Evolutionary conservation across 2,797 vertebrate genomes (phyloP), one percentile per base, ranked within the genome.

Genomic region (Pitangus sulphuratus): DNA sequence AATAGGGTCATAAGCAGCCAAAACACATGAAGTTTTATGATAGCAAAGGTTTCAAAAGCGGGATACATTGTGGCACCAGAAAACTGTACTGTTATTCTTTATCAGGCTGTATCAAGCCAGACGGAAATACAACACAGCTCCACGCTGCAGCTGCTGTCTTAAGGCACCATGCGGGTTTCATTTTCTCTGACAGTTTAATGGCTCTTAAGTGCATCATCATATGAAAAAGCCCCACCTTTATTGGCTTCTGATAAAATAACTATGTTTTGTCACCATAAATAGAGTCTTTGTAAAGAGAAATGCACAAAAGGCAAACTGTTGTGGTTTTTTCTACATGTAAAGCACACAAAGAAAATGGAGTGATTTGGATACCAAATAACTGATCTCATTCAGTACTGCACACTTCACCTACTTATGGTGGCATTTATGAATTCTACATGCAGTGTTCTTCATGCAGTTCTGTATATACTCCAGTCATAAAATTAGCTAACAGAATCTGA

Each of bases 351-450:
- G 44, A 86, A 90, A 93, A 72, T 1, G 1, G 8, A 61, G 26
- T 33, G 7, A 60, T 54, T 62, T 74, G 40, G 31, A 40, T 35
- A 48, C 22, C 5, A 54, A 86, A 60, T 28, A 60, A 81, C 13
- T 31, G 17, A 62, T 47, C 70, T 70, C 35, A 78, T 51, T 60
- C 53, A 69, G 30, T 47, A 35, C 3, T 20, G 25, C 20, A 33
- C 0, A 0, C 24, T 70, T 85, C 39, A 47, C 26, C 17, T 37
- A 25, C 40, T 58, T 39, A 39, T 1, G 10, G 64, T 4, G 0
- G 10, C 44, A 79, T 33, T 56, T 70, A 83, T 30, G 24, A 78
- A 68, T 45, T 71, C 48, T 24, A 30, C 12, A 8, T 35, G 25
- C 50, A 40, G 39, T 13, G 6, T 25, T 61, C 31, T 44, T 61